A percentile compares a stretch with the other conserved stretches of the same genome.
phyloP scores from a whole-genome alignment of 2,797 vertebrate genomes.

The Mycteria americana region DNA sequence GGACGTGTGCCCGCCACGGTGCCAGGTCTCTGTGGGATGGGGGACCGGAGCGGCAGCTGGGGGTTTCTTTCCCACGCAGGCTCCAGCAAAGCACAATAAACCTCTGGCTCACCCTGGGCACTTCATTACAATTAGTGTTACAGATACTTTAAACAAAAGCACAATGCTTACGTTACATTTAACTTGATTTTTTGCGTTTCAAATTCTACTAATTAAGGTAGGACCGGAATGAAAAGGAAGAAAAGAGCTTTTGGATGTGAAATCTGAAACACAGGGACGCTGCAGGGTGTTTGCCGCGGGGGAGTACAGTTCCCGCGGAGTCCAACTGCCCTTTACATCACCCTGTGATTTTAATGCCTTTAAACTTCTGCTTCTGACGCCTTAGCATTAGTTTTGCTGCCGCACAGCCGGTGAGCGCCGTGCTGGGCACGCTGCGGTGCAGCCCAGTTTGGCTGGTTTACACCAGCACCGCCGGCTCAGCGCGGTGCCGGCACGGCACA shows the following conservation, averaged over 20 bases:
- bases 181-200: neutral
- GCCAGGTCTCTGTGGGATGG: fast-evolving
- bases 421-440: neutral
- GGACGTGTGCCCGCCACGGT: fast-evolving
- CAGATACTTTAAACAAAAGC: neutral
- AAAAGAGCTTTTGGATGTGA: neutral
- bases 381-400: no score
- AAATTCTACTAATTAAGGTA: neutral
- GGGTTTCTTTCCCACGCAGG: neutral
- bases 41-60: neutral
- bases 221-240: neutral
- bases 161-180: fast-evolving
- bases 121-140: fast-evolving
- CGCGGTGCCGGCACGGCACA: neutral
- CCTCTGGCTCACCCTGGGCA: neutral
- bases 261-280: neutral
- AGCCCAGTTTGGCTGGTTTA: neutral
- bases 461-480: neutral
- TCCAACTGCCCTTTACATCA: neutral
- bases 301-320: fast-evolving
- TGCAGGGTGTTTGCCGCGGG: neutral
- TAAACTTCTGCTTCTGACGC: neutral
- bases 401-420: fast-evolving
- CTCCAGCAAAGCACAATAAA: neutral
- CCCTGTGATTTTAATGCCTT: neutral